A percentile compares a stretch with the other conserved stretches of the same genome.
Conservation (phyloP, 2,888 invertebrate species). For the Unio pictorum region DNA sequence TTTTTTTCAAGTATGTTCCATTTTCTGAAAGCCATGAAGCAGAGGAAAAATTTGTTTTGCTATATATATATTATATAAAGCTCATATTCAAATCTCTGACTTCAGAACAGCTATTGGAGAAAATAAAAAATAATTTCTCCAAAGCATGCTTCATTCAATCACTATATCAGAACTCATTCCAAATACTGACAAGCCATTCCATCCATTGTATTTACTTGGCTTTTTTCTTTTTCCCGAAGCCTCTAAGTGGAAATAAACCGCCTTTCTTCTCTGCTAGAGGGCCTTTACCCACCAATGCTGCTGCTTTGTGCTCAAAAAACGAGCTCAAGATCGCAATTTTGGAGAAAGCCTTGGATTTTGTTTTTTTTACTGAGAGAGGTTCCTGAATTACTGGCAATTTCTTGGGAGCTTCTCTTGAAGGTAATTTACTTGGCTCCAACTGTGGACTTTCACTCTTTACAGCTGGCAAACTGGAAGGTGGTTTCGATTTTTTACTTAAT, state of each 20-base stretch:
- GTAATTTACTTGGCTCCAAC: constrained; percentile 19
- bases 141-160: no score
- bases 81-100: no score
- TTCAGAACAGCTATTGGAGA: no score
- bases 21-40: no score
- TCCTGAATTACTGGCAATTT: constrained; percentile 19
- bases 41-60: no score
- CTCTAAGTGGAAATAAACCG: constrained; percentile 23
- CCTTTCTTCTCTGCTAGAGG: constrained; percentile 22
- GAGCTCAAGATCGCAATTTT: constrained; percentile 65
- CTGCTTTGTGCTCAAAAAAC: constrained; percentile 63
- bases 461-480: constrained; percentile 8
- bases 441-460: constrained; percentile 27
- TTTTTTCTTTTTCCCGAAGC: constrained; percentile 24
- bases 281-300: constrained; percentile 32
- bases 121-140: no score
- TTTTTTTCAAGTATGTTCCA: no score
- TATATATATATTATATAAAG: no score
- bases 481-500: constrained; percentile 8
- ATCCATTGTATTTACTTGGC: constrained; percentile 16
- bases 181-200: no score
- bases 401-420: constrained; percentile 23
- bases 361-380: constrained; percentile 24
- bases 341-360: constrained; percentile 34
- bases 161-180: no score